phyloP scores from a whole-genome alignment of 2,888 invertebrate species.

The Drosophila mercatorum region DNA sequence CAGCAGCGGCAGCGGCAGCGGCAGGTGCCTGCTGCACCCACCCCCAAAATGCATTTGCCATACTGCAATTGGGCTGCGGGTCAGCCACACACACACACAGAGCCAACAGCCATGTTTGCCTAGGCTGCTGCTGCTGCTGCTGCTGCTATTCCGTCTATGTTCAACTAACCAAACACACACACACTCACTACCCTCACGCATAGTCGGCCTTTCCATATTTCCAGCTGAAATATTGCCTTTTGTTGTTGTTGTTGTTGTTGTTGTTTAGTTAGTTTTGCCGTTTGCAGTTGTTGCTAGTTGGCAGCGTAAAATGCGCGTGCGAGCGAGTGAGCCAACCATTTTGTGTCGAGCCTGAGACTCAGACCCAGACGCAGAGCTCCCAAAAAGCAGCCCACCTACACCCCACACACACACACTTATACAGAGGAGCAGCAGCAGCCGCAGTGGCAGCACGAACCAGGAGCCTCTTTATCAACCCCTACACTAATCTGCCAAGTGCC shows the following conservation, averaged over 20 bases:
- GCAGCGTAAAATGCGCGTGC: slow-evolving; percentile 37
- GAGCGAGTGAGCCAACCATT: slow-evolving; percentile 53
- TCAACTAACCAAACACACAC: slow-evolving; percentile 16
- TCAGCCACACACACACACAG: slow-evolving; percentile 32
- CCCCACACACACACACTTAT: background rate
- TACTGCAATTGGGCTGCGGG: slow-evolving; percentile 55
- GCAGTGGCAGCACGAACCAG: slow-evolving; percentile 12
- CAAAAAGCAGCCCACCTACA: background rate
- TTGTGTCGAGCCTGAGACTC: slow-evolving; percentile 23
- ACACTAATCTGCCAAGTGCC: slow-evolving; percentile 52
- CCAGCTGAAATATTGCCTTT: slow-evolving; percentile 70
- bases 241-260: slow-evolving; percentile 33
- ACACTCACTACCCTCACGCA: slow-evolving; percentile 8
- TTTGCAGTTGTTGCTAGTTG: slow-evolving; percentile 35
- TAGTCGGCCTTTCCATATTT: slow-evolving; percentile 66
- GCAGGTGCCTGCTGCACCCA: slow-evolving; percentile 19
- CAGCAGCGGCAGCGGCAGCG: slow-evolving; percentile 20
- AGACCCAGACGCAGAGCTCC: slow-evolving; percentile 12
- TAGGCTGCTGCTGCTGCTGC: slow-evolving; percentile 12
- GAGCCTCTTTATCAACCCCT: slow-evolving; percentile 50
- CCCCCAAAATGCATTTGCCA: slow-evolving; percentile 39
- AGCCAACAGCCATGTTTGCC: slow-evolving; percentile 14
- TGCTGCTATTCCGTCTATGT: slow-evolving; percentile 11
- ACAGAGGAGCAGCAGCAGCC: background rate
- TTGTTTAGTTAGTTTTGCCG: slow-evolving; percentile 58